These are phyloP conservation scores for Chroicocephalus ridibundus DNA, from an alignment of 2,113 vertebrate species.

Conservation along the genomic window DNA sequence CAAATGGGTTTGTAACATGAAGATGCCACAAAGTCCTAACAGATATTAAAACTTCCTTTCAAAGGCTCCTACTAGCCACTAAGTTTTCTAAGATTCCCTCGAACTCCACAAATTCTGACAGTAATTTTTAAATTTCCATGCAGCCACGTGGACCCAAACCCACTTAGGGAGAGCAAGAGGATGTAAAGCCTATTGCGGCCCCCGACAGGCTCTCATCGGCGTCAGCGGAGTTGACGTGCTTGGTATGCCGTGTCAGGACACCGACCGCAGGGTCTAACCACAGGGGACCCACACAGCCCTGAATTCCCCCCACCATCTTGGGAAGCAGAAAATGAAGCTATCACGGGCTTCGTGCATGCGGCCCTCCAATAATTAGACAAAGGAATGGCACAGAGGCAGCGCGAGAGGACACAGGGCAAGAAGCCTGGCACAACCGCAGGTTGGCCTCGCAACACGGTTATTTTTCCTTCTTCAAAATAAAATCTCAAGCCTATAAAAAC, in stretches of 20 bases:
- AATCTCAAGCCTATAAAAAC: neutral
- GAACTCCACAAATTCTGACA: neutral
- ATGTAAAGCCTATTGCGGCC: fast-evolving
- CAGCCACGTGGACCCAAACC: neutral
- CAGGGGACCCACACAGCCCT: neutral
- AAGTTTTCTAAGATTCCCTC: neutral
- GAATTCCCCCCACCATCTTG: neutral
- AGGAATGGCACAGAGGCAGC: neutral
- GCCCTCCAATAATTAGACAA: neutral
- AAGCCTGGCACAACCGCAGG: neutral
- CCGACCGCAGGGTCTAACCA: neutral
- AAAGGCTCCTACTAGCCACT: neutral
- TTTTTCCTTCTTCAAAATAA: neutral
- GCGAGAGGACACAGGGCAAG: neutral
- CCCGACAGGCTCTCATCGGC: fast-evolving
- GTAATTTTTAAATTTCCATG: neutral
- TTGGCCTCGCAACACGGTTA: fast-evolving
- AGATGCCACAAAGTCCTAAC: neutral
- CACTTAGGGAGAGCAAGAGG: neutral
- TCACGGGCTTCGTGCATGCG: fast-evolving
- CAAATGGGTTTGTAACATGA: neutral
- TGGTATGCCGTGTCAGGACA: neutral
- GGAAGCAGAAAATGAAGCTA: neutral
- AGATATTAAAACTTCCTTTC: neutral
- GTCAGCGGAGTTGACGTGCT: neutral